phyloP scores from a whole-genome alignment of 2,888 invertebrate genomes.

The Lasioglossum zephyrum region DNA sequence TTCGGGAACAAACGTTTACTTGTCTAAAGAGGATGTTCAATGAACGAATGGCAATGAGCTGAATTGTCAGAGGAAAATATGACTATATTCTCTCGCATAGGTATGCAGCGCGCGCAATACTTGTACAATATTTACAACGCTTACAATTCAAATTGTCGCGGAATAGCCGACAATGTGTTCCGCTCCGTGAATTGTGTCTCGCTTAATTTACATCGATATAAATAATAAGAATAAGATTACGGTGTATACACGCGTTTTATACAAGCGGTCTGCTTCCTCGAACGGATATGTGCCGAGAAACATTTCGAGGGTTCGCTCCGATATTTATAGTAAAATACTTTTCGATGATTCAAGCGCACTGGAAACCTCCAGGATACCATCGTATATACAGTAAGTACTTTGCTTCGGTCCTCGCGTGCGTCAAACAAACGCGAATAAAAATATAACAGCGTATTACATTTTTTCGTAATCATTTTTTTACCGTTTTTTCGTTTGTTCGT shows the following conservation, averaged over 20 bases:
- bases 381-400: slow-evolving; percentile 20
- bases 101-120: slow-evolving; percentile 73
- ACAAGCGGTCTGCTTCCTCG: slow-evolving; percentile 38
- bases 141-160: slow-evolving; percentile 60
- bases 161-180: slow-evolving; percentile 48
- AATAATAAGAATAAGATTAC: slow-evolving; percentile 54
- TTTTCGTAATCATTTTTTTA: slow-evolving; percentile 27
- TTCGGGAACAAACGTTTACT: background rate
- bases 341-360: slow-evolving; percentile 29
- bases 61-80: slow-evolving; percentile 80
- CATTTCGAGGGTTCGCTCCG: slow-evolving; percentile 10
- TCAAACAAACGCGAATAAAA: slow-evolving; percentile 66
- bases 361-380: slow-evolving; percentile 22
- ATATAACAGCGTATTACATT: slow-evolving; percentile 49
- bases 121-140: slow-evolving; percentile 81
- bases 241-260: slow-evolving; percentile 68
- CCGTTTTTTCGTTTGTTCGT: slow-evolving; percentile 32
- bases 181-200: slow-evolving; percentile 49
- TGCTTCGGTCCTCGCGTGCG: slow-evolving; percentile 1
- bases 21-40: slow-evolving; percentile 2
- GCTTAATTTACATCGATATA: slow-evolving; percentile 78
- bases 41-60: slow-evolving; percentile 32
- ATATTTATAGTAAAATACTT: slow-evolving; percentile 55
- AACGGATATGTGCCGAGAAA: slow-evolving; percentile 30
- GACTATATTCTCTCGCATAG: slow-evolving; percentile 79